These are phyloP conservation scores for Agapornis canus DNA, from an alignment of 2,797 vertebrate species.

Conservation along the genomic window DNA sequence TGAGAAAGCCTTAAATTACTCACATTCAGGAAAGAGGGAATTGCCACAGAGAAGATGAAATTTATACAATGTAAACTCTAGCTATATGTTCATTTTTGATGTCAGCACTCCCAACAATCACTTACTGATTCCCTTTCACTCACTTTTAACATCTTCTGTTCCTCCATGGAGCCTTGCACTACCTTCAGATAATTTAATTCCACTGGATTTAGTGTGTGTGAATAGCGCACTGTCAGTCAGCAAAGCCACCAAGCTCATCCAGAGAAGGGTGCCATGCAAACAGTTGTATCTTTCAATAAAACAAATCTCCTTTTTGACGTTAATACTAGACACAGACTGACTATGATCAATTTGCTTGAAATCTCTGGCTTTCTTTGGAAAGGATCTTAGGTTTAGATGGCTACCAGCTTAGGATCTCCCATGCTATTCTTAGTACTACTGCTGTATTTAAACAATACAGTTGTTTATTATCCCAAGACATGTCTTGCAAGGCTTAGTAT, in stretches of 20 bases:
- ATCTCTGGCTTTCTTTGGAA: not conserved
- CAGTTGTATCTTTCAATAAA: not conserved
- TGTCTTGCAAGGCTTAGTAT: not conserved
- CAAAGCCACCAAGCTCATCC: not conserved
- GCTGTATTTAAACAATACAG: not conserved
- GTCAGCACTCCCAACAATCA: not conserved
- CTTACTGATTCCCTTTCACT: not conserved
- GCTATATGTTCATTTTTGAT: not conserved
- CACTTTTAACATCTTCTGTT: not conserved
- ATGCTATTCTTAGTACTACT: not conserved
- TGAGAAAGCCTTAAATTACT: not conserved
- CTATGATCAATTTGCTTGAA: not conserved
- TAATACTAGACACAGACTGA: not conserved
- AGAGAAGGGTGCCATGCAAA: not conserved
- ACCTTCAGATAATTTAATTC: not conserved
- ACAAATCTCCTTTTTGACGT: not conserved
- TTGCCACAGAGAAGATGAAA: not conserved
- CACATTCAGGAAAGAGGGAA: not conserved
- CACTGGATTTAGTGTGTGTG: not conserved
- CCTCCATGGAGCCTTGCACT: not conserved
- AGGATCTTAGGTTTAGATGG: not conserved
- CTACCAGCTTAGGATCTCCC: not conserved
- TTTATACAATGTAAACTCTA: not conserved
- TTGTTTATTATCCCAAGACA: not conserved
- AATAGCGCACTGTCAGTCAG: not conserved